Conservation (phyloP, 1,140 invertebrate species). For the Mercenaria mercenaria region DNA sequence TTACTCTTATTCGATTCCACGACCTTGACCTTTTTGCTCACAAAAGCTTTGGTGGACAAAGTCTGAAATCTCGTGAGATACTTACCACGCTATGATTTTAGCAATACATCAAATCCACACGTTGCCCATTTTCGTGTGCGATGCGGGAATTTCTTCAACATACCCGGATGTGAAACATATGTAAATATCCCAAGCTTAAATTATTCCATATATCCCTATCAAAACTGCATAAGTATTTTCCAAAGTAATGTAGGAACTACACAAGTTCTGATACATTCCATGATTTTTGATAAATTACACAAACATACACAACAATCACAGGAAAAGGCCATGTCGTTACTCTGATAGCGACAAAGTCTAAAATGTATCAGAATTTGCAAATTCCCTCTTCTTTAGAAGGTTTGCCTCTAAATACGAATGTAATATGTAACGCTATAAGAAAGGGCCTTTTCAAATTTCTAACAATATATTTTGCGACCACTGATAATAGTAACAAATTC, state of each 20-base stretch:
- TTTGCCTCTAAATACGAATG: conserved; percentile 65
- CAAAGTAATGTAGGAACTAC: not conserved
- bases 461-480: conserved; percentile 81
- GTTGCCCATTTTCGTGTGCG: no score
- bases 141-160: not conserved
- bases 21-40: no score
- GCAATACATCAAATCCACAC: no score
- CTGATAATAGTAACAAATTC: conserved; percentile 80
- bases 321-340: conserved; percentile 1
- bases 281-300: not conserved
- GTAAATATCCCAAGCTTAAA: not conserved
- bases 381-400: conserved; percentile 28
- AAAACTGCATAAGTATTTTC: not conserved
- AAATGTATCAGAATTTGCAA: conserved; percentile 45
- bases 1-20: no score
- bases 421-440: conserved; percentile 82
- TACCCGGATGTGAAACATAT: not conserved
- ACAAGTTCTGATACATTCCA: conserved; percentile 35
- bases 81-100: no score
- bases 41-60: no score
- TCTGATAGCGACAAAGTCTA: conserved; percentile 25
- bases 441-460: conserved; percentile 81
- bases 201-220: not conserved
- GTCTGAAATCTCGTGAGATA: no score
- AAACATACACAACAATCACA: not conserved